Conservation (phyloP, 2,888 invertebrate species). For the Antheraea assamensis region DNA sequence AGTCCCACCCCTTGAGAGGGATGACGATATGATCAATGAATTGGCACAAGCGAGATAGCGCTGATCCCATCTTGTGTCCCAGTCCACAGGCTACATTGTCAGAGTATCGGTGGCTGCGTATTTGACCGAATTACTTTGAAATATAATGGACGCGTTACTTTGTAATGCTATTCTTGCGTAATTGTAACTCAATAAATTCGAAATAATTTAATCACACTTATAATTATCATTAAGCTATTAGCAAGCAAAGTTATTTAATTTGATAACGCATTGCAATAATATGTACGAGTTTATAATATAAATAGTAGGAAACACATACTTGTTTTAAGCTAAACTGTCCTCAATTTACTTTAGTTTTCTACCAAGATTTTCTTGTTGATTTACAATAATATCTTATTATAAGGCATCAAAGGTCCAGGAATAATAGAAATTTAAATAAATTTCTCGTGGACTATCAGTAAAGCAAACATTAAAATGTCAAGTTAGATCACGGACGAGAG, state of each 20-base stretch:
- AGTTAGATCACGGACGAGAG: slow-evolving; percentile 65
- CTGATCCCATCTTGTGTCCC: slow-evolving; percentile 85
- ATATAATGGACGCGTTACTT: slow-evolving; percentile 50
- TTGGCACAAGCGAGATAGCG: slow-evolving; percentile 59
- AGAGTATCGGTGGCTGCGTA: slow-evolving; percentile 68
- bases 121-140: slow-evolving; percentile 68
- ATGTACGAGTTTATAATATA: neutral
- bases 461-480: slow-evolving; percentile 79
- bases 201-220: neutral
- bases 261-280: neutral
- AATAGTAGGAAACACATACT: neutral
- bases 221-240: neutral
- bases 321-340: neutral
- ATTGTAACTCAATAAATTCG: slow-evolving; percentile 1
- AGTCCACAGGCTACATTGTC: slow-evolving; percentile 82
- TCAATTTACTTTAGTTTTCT: neutral
- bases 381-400: neutral
- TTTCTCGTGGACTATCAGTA: slow-evolving; percentile 44
- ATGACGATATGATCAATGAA: slow-evolving; percentile 35
- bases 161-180: slow-evolving; percentile 35
- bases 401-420: neutral
- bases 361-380: neutral
- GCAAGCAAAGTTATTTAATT: neutral
- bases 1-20: slow-evolving; percentile 77
- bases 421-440: slow-evolving; percentile 23